Conservation (phyloP, 2,113 vertebrate genomes). For the Sander lucioperca region DNA sequence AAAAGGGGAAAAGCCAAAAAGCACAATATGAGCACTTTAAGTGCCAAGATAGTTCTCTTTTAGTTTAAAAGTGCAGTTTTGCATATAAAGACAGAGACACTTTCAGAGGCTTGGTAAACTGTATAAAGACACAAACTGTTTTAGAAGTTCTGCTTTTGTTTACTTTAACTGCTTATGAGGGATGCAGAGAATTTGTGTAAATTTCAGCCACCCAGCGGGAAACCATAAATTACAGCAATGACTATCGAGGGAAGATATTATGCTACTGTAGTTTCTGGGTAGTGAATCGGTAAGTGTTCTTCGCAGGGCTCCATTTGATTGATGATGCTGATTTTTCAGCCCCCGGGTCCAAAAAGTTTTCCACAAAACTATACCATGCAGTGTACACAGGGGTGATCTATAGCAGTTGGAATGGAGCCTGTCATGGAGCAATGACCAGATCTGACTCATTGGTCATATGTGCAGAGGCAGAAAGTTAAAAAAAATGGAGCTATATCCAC, state of each 20-base stretch:
- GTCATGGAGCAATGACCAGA: slow-evolving; percentile 26
- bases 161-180: slow-evolving; percentile 6
- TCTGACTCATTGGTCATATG: slow-evolving; percentile 39
- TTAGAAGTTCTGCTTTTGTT: slow-evolving; percentile 23
- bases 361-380: slow-evolving; percentile 6
- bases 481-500: neutral
- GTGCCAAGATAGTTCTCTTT: neutral
- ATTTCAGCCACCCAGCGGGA: slow-evolving; percentile 28
- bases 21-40: too few relatives aligned
- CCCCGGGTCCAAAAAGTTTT: slow-evolving; percentile 27
- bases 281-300: slow-evolving; percentile 33
- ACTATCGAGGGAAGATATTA: neutral
- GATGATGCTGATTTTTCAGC: slow-evolving; percentile 54
- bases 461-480: neutral
- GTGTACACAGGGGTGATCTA: slow-evolving; percentile 23
- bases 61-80: slow-evolving; percentile 24
- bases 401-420: slow-evolving; percentile 24
- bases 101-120: neutral
- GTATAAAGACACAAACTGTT: neutral
- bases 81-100: neutral
- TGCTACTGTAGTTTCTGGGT: slow-evolving; percentile 21
- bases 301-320: slow-evolving; percentile 34
- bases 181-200: slow-evolving; percentile 19
- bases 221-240: slow-evolving; percentile 11
- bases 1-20: too few relatives aligned